These are phyloP conservation scores for Rhopalosiphum nymphaeae DNA, from an alignment of 2,888 invertebrate genomes.

Conservation along the genomic window DNA sequence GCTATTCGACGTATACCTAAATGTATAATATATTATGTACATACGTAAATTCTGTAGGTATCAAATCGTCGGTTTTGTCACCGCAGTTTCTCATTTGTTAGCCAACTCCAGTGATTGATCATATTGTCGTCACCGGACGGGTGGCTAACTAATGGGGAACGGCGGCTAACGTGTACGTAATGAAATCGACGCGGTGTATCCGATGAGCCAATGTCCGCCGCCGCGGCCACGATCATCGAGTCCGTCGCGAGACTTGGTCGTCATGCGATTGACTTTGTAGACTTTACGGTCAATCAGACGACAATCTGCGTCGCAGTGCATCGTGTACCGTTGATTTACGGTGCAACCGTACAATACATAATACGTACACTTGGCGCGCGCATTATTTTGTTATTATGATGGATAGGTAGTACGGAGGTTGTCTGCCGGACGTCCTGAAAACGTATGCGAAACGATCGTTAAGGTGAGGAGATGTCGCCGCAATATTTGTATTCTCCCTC, in stretches of 20 bases:
- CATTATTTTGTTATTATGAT: not conserved
- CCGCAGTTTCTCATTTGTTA: not conserved
- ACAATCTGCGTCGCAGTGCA: no score
- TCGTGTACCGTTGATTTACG: no score
- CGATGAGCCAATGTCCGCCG: not conserved
- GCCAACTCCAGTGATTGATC: conserved; percentile 9
- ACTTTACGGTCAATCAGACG: no score
- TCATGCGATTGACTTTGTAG: no score
- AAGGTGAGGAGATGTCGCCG: not conserved
- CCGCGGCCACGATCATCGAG: not conserved
- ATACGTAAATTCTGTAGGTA: not conserved
- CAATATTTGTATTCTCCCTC: not conserved
- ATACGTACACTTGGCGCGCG: not conserved
- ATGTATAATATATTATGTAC: no score
- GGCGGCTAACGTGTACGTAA: not conserved
- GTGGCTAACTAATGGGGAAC: not conserved
- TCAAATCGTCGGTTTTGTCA: not conserved
- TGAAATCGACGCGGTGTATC: not conserved
- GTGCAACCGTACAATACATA: no score
- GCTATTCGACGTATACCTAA: no score
- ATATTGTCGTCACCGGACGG: not conserved
- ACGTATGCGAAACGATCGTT: not conserved
- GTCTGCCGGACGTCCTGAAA: not conserved
- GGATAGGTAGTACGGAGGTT: not conserved
- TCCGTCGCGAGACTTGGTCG: no score